These are phyloP conservation scores for Thinocorus orbignyianus DNA, from an alignment of 2,113 vertebrate genomes.

Conservation along the genomic window DNA sequence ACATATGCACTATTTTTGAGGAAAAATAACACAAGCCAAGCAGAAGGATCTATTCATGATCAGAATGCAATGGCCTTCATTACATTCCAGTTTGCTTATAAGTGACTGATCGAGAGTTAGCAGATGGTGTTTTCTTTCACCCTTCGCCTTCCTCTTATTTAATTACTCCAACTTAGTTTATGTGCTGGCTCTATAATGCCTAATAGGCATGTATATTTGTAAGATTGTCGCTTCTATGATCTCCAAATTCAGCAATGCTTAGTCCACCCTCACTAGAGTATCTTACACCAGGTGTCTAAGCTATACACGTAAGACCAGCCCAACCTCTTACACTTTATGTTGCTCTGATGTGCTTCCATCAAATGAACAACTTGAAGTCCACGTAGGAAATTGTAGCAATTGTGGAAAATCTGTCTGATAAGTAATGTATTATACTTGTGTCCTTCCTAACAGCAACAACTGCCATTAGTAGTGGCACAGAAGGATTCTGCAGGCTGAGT, in stretches of 20 bases:
- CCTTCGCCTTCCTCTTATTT: conserved; percentile 67
- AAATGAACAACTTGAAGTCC: background rate
- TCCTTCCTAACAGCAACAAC: background rate
- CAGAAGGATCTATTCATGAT: conserved; percentile 76
- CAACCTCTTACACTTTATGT: background rate
- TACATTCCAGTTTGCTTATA: conserved; percentile 70
- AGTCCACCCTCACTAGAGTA: background rate
- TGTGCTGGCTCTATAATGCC: conserved; percentile 45
- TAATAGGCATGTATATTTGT: conserved; percentile 48
- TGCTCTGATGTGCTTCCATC: background rate
- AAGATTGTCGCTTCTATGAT: background rate
- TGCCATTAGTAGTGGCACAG: background rate
- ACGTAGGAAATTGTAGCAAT: background rate
- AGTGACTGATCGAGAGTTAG: conserved; percentile 74
- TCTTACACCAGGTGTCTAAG: background rate
- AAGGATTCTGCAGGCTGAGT: background rate
- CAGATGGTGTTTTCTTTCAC: conserved; percentile 82
- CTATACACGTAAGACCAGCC: background rate
- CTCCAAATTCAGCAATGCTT: background rate
- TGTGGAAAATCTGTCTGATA: background rate
- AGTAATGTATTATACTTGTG: background rate
- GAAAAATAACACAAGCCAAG: conserved; percentile 69
- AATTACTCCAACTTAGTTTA: conserved; percentile 74
- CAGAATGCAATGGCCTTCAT: conserved; percentile 79
- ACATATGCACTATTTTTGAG: conserved; percentile 69